Conservation (phyloP, 1,140 invertebrate species). For the Maconellicoccus hirsutus region DNA sequence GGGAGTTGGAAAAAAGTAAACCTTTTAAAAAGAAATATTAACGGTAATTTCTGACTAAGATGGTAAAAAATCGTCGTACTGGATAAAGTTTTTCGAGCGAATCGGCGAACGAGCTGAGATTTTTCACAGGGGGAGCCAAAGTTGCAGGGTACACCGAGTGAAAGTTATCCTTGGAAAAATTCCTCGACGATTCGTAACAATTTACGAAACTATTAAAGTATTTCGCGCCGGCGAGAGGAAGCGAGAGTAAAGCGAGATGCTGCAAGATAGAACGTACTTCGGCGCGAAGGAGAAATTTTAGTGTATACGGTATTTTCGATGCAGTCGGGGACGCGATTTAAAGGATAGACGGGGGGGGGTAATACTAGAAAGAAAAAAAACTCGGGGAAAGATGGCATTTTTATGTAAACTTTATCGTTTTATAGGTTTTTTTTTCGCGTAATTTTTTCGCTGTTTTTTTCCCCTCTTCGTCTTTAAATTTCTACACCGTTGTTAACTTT, state of each 20-base stretch:
- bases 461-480: background rate
- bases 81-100: no score
- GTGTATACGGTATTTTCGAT: no score
- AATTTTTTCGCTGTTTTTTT: background rate
- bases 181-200: background rate
- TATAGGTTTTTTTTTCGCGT: background rate
- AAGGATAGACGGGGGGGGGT: no score
- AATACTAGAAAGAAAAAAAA: background rate
- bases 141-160: background rate
- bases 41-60: background rate
- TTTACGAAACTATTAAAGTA: constrained; percentile 6
- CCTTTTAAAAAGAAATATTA: constrained; percentile 10
- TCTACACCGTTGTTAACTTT: background rate
- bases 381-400: background rate
- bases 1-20: background rate
- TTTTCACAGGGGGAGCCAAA: background rate
- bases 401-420: constrained; percentile 9
- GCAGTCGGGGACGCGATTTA: no score
- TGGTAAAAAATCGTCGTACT: background rate
- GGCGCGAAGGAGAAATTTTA: no score
- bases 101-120: background rate
- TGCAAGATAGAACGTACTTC: no score
- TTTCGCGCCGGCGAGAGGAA: background rate
- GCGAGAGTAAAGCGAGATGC: no score
- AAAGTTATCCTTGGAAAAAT: background rate